A percentile compares a stretch with the other conserved stretches of the same genome.
Evolutionary conservation across 2,888 invertebrate species (phyloP).

Genomic region (Zaprionus lineosus): DNA sequence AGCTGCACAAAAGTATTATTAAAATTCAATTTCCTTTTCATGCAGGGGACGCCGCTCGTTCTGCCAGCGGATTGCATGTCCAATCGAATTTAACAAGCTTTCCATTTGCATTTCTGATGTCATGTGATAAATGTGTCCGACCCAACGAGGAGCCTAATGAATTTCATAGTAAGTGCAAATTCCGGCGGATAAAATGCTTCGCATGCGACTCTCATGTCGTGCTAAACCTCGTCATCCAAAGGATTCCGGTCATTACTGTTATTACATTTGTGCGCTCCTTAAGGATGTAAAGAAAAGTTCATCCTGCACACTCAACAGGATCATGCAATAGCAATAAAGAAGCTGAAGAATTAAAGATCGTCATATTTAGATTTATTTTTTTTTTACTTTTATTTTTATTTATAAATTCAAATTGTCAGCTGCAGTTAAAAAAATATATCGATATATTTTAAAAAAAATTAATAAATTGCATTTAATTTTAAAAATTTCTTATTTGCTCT

Average conservation of each 20-base stretch:
- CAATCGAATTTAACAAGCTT: conserved; percentile 72
- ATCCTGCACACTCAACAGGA: too few relatives aligned
- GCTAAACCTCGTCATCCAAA: conserved; percentile 4
- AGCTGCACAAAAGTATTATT: conserved; percentile 64
- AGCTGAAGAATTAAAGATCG: too few relatives aligned
- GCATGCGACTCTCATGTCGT: conserved; percentile 54
- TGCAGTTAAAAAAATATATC: too few relatives aligned
- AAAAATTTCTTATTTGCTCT: too few relatives aligned
- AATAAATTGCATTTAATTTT: too few relatives aligned
- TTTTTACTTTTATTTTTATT: too few relatives aligned
- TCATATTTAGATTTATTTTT: too few relatives aligned
- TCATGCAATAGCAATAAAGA: too few relatives aligned
- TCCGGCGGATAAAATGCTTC: conserved; percentile 38
- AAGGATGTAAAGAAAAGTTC: too few relatives aligned
- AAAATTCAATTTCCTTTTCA: conserved; percentile 71
- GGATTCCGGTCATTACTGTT: conserved; percentile 10
- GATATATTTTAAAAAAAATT: too few relatives aligned
- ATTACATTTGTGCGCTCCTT: too few relatives aligned
- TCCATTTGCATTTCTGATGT: conserved; percentile 52
- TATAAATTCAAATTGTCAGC: not conserved
- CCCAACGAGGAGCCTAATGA: conserved; percentile 35
- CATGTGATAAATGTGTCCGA: conserved; percentile 49
- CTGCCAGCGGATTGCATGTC: conserved; percentile 63
- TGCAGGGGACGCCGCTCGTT: conserved; percentile 23
- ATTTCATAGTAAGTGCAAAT: conserved; percentile 67